Percentiles rank a stretch among this genome's conserved stretches.
Evolutionary conservation across 2,888 invertebrate genomes (phyloP).

Genomic region (Thera obeliscata): DNA sequence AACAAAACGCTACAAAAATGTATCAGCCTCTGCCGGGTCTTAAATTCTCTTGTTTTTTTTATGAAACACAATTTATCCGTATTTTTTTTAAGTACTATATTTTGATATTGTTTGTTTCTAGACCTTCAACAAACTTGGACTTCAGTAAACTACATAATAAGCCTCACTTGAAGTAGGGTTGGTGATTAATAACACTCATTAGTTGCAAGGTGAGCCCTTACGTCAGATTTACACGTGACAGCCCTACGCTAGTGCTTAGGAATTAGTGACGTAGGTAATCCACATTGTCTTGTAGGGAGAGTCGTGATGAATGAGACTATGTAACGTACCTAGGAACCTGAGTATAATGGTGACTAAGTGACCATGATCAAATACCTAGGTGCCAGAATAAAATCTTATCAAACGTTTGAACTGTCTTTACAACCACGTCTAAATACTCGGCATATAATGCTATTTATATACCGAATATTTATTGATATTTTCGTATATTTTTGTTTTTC

Average conservation of each 20-base stretch:
- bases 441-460: too few species aligned
- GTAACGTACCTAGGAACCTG: not conserved
- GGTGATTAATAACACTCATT: conserved; percentile 77
- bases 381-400: too few species aligned
- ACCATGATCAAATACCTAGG: too few species aligned
- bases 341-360: not conserved
- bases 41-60: too few species aligned
- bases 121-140: conserved; percentile 3
- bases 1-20: too few species aligned
- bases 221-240: conserved; percentile 65
- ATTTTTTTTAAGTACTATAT: too few species aligned
- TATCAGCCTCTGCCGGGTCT: too few species aligned
- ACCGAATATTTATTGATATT: too few species aligned
- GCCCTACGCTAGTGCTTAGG: conserved; percentile 40
- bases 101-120: not conserved
- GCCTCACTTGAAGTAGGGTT: conserved; percentile 28
- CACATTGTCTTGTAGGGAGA: conserved; percentile 30
- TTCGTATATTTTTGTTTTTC: too few species aligned
- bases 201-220: conserved; percentile 61
- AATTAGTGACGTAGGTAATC: conserved; percentile 31
- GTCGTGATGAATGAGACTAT: conserved; percentile 27
- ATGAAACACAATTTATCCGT: too few species aligned
- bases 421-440: too few species aligned
- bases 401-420: too few species aligned
- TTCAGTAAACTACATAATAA: conserved; percentile 14